Conservation (phyloP, 2,797 vertebrate genomes). For the Benthosema pterotum region DNA sequence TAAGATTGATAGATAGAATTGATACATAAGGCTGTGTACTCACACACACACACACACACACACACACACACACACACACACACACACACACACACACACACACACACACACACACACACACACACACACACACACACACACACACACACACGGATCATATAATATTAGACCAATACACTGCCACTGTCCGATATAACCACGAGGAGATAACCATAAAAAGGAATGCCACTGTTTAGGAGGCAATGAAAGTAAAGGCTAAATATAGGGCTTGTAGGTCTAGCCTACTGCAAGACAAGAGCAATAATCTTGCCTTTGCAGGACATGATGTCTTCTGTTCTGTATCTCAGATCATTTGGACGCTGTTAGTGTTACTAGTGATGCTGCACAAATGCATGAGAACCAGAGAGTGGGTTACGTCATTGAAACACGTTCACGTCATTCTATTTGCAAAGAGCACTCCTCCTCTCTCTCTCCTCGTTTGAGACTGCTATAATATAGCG, state of each 20-base stretch:
- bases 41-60: neutral
- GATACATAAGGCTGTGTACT: too few species aligned
- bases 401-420: conserved; percentile 60
- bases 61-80: neutral
- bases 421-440: conserved; percentile 68
- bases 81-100: neutral
- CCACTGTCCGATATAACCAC: neutral
- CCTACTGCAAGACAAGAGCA: too few species aligned
- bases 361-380: neutral
- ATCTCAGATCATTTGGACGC: neutral
- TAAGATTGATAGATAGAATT: too few species aligned
- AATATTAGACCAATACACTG: neutral
- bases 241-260: too few species aligned
- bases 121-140: neutral
- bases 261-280: too few species aligned
- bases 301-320: neutral
- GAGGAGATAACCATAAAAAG: neutral
- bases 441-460: conserved; percentile 59
- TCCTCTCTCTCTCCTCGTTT: too few species aligned
- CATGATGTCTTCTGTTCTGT: neutral
- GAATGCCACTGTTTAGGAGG: too few species aligned
- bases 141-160: neutral
- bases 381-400: conserved; percentile 15
- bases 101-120: neutral
- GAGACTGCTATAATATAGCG: conserved; percentile 44